These are phyloP conservation scores for Malaclemys terrapin DNA, from an alignment of 2,113 vertebrate species.

Conservation along the genomic window DNA sequence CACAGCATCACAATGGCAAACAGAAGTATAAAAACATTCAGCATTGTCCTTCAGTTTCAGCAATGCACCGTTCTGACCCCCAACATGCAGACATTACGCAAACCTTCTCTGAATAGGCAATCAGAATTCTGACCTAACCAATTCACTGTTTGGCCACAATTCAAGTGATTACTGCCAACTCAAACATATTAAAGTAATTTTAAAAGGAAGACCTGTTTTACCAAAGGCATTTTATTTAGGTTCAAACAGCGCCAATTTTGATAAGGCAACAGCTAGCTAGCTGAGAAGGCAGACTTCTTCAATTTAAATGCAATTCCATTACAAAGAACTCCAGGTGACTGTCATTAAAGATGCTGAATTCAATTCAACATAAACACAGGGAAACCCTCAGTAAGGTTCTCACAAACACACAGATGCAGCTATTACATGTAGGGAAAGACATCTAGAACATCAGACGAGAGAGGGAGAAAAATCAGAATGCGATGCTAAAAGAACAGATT, in stretches of 20 bases:
- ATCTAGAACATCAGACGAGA: background rate
- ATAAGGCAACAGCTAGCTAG: slow-evolving; percentile 9
- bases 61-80: background rate
- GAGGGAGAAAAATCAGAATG: background rate
- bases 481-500: background rate
- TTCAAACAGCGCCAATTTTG: slow-evolving; percentile 38
- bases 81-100: background rate
- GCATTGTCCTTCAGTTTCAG: background rate
- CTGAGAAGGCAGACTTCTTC: slow-evolving; percentile 52
- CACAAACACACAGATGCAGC: background rate
- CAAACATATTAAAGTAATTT: slow-evolving; percentile 27
- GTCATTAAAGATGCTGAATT: background rate
- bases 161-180: slow-evolving; percentile 10
- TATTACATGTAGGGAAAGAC: background rate
- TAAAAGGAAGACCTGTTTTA: slow-evolving; percentile 30
- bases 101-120: background rate
- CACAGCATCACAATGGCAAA: background rate
- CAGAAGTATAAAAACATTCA: background rate
- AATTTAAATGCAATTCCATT: slow-evolving; percentile 30
- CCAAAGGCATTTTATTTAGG: background rate
- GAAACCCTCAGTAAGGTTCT: background rate
- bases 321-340: slow-evolving; percentile 35
- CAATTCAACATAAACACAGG: slow-evolving; percentile 16
- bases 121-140: background rate
- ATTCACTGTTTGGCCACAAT: background rate